These are phyloP conservation scores for Forpus xanthops DNA, from an alignment of 2,797 vertebrate genomes.

Conservation along the genomic window DNA sequence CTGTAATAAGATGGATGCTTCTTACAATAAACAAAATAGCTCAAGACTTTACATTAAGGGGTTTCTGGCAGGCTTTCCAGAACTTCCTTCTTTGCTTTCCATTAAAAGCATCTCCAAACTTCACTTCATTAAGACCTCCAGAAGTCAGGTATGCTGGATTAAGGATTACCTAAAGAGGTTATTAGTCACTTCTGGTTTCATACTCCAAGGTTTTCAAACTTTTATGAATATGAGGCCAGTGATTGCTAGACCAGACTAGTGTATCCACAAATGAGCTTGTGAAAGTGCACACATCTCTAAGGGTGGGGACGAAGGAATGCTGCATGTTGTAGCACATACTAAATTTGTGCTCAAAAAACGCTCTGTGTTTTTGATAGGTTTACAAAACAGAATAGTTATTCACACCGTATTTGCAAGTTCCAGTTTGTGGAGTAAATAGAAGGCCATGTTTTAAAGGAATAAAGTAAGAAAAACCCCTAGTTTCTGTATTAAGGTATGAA, in stretches of 20 bases:
- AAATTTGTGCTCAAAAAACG: background rate
- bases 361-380: background rate
- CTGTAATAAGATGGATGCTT: background rate
- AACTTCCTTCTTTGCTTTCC: background rate
- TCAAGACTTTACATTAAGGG: background rate
- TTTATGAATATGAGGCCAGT: background rate
- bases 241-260: background rate
- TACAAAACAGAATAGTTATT: background rate
- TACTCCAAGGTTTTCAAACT: background rate
- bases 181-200: background rate
- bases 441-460: background rate
- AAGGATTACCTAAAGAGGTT: background rate
- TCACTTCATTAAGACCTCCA: background rate
- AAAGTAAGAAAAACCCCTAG: background rate
- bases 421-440: background rate
- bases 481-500: background rate
- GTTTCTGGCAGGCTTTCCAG: background rate
- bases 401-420: background rate
- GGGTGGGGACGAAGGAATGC: background rate
- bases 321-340: background rate
- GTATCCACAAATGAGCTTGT: background rate
- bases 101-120: background rate
- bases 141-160: background rate
- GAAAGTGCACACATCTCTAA: background rate
- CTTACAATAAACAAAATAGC: background rate